A percentile compares a stretch with the other conserved stretches of the same genome.
These are phyloP conservation scores for Strigamia transsilvanica DNA, from an alignment of 2,888 invertebrate genomes.

Conservation along the genomic window DNA sequence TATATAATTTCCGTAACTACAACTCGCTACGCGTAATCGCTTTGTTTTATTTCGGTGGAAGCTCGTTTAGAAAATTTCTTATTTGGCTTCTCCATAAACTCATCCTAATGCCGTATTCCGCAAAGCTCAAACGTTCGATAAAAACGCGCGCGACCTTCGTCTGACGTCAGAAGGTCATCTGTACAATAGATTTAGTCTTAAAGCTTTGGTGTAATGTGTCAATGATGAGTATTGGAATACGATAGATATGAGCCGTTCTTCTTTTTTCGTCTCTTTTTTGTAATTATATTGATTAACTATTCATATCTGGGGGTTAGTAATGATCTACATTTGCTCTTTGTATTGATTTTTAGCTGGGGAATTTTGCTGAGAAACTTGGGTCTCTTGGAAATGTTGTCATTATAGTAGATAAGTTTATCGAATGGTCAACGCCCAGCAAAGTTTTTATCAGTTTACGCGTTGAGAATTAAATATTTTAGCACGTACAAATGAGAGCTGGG, in stretches of 20 bases:
- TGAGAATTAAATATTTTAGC: slow-evolving; percentile 2
- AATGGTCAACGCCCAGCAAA: not conserved
- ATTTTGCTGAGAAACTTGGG: not conserved
- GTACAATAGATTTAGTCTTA: not conserved
- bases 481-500: not conserved
- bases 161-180: slow-evolving; percentile 23
- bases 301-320: not conserved
- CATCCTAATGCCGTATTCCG: not conserved
- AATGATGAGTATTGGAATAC: slow-evolving; percentile 16
- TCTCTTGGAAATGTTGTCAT: not conserved
- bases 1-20: not conserved
- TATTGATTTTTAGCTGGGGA: not conserved
- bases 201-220: not conserved
- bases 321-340: not conserved
- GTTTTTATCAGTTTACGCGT: not conserved
- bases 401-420: not conserved
- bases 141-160: not conserved
- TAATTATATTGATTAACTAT: not conserved
- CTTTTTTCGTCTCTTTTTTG: not conserved
- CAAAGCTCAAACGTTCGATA: not conserved
- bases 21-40: not conserved
- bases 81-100: not conserved
- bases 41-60: not conserved
- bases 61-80: not conserved
- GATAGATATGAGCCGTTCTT: not conserved